These are phyloP conservation scores for Ceryle rudis DNA, from an alignment of 2,797 vertebrate genomes.

Conservation along the genomic window DNA sequence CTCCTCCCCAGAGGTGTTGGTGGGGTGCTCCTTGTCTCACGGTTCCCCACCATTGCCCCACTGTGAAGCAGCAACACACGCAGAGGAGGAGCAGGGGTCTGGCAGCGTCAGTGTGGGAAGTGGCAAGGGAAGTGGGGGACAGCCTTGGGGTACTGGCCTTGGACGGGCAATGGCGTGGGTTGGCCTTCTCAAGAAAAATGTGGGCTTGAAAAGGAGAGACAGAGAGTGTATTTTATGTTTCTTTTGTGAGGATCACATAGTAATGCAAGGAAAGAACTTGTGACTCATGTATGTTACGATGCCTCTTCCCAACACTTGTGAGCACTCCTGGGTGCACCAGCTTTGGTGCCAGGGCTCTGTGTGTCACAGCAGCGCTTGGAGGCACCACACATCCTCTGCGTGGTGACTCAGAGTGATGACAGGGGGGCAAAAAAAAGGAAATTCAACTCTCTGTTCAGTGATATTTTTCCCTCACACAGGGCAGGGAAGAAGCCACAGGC, in stretches of 20 bases:
- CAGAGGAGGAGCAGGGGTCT: neutral
- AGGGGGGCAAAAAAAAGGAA: conserved; percentile 19
- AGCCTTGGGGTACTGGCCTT: neutral
- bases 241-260: neutral
- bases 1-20: neutral
- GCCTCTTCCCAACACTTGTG: neutral
- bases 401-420: conserved; percentile 24
- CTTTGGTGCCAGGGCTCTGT: neutral
- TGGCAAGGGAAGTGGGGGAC: rapidly evolving
- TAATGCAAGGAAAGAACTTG: neutral
- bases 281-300: neutral
- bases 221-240: neutral
- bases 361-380: neutral
- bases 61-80: rapidly evolving
- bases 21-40: neutral
- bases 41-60: rapidly evolving
- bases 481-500: neutral
- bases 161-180: rapidly evolving
- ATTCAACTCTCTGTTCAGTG: neutral
- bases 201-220: neutral
- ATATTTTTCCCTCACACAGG: neutral
- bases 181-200: neutral
- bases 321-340: neutral
- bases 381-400: neutral
- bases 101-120: neutral